Evolutionary conservation across 2,113 vertebrate genomes (phyloP).

Genomic region (Probosciger aterrimus): DNA sequence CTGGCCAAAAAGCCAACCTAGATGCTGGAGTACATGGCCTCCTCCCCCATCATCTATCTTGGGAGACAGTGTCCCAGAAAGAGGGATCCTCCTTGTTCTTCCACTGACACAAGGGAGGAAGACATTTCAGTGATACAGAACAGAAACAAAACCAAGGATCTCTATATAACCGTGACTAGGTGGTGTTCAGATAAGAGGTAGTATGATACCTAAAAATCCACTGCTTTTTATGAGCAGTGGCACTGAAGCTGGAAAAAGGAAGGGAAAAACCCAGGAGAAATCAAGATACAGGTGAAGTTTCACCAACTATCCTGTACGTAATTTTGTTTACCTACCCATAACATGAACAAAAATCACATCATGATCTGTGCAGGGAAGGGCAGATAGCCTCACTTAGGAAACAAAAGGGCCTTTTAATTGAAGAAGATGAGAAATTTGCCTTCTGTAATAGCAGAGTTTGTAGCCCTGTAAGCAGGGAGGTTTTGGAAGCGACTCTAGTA

Average conservation of each 20-base stretch:
- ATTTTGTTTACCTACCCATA: neutral
- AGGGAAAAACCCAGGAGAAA: neutral
- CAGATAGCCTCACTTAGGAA: neutral
- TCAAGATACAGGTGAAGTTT: neutral
- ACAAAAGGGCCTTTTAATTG: neutral
- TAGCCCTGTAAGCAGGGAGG: neutral
- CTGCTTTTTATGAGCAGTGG: neutral
- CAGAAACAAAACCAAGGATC: neutral
- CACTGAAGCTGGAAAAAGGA: neutral
- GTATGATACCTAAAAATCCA: neutral
- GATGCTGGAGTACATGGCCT: neutral
- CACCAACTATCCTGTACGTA: neutral
- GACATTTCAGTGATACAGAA: neutral
- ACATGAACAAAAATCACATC: neutral
- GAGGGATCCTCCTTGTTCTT: neutral
- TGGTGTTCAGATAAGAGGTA: neutral
- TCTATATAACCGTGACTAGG: neutral
- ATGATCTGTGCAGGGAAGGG: neutral
- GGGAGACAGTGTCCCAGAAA: neutral
- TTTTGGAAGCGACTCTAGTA: neutral
- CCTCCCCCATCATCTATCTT: neutral
- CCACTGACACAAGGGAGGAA: neutral
- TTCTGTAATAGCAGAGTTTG: neutral
- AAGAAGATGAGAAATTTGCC: neutral
- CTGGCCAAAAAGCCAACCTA: neutral